phyloP scores from a whole-genome alignment of 2,797 vertebrate genomes.

The Spheniscus humboldti region DNA sequence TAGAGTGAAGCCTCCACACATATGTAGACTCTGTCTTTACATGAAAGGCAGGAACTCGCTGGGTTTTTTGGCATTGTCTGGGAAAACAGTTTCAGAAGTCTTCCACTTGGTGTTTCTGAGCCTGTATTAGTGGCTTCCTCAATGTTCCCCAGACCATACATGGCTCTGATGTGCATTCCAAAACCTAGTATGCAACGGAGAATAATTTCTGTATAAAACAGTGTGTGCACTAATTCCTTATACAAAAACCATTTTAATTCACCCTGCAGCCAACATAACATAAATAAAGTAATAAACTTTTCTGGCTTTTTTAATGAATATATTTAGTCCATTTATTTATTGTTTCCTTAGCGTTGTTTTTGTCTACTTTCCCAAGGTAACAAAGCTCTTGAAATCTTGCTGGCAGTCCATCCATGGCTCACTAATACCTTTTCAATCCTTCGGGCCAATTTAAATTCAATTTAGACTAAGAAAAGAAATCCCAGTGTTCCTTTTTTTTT shows the following conservation, averaged over 20 bases:
- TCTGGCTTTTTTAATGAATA: neutral
- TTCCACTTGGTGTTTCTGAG: neutral
- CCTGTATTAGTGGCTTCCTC: neutral
- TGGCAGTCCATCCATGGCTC: neutral
- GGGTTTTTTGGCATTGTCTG: neutral
- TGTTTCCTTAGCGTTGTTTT: neutral
- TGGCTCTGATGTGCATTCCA: neutral
- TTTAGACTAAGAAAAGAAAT: neutral
- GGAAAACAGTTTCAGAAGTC: neutral
- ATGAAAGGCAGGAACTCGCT: constrained; percentile 1
- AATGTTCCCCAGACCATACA: neutral
- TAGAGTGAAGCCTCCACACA: neutral
- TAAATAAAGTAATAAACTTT: neutral
- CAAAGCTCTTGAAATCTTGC: neutral
- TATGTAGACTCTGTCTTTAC: neutral
- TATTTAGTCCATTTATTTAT: neutral
- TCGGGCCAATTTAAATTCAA: neutral
- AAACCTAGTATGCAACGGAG: neutral
- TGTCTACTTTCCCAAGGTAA: neutral
- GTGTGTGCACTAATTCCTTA: neutral
- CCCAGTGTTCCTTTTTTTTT: neutral
- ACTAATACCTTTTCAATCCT: neutral
- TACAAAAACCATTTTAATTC: neutral
- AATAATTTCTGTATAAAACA: neutral
- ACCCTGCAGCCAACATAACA: neutral